Base-by-base conservation (phyloP, 2,888 invertebrate species). In the Adineta ricciae region DNA sequence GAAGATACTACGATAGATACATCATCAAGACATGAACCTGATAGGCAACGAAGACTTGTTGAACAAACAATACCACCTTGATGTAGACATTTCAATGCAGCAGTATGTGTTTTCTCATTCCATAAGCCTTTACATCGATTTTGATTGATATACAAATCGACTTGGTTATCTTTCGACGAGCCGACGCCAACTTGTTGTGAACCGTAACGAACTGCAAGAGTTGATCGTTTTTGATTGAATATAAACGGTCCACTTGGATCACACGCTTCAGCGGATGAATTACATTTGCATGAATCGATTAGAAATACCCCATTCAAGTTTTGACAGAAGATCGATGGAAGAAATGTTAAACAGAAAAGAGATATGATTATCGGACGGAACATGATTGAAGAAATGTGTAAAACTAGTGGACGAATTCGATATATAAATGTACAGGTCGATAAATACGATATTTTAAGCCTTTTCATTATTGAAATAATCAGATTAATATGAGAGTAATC, bases 101-200 rank as follows among this genome's bases (percentile, higher is more conserved):
- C 73, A 9, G 32, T 5, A 41, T 41, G 38, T 38, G 21, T 21
- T 41, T 78, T 41, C 32, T 27, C 16, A 64, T 64, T 32, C 36
- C 41, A 78, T 78, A 19, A 8, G 41, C 73, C 73, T 78, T 78
- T 78, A 78, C 73, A 78, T 38, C 73, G 73, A 38, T 38, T 78
- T 38, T 41, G 24, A 78, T 78, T 78, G 21, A 78, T 9, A 24
- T 21, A 41, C 24, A 78, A 5, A 41, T 78, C 73, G 9, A 78
- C 1, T 41, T 41, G 19, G 24, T 78, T 78, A 21, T 78, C 41
- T 38, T 21, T 38, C 9, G 24, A 41, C 11, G 73, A 24, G 14
- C 73, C 73, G 41, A n/a, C 8, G 41, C 73, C 73, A 78, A 78
- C 41, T 78, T 78, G 73, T 78, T 16, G 11, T 41, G 36, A n/a